Conservation (phyloP, 2,797 vertebrate species). For the Microtus californicus region DNA sequence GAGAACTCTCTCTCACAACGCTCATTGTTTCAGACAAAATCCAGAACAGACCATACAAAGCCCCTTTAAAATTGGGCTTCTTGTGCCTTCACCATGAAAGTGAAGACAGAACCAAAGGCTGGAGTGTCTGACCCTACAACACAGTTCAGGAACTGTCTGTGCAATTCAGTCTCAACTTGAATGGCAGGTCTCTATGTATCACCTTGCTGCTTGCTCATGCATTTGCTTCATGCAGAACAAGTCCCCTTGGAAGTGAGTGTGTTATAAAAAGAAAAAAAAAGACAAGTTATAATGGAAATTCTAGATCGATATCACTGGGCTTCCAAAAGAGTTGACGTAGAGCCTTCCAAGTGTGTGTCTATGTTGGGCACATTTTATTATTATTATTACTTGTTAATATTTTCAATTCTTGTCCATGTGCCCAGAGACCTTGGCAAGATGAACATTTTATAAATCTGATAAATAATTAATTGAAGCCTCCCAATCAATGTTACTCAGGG, state of each 20-base stretch:
- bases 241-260: constrained; percentile 7
- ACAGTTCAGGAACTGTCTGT: not conserved
- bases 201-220: not conserved
- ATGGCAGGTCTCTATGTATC: not conserved
- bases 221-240: not conserved
- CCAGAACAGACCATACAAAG: not conserved
- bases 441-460: constrained; percentile 72
- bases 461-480: constrained; percentile 75
- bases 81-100: constrained; percentile 16
- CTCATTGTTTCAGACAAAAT: constrained; percentile 33
- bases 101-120: not conserved
- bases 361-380: not conserved
- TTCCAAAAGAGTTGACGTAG: not conserved
- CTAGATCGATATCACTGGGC: not conserved
- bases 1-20: not conserved
- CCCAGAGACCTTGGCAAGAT: constrained; percentile 70
- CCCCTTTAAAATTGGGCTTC: not conserved
- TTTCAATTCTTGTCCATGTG: constrained; percentile 65
- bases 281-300: constrained; percentile 23
- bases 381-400: constrained; percentile 50
- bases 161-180: not conserved
- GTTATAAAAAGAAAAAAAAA: constrained; percentile 55
- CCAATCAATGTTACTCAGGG: constrained; percentile 54
- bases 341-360: constrained; percentile 21
- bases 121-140: not conserved